Percentiles rank a stretch among this genome's conserved stretches.
Conservation (phyloP, 2,888 invertebrate genomes). For the Pterobdella sp. region DNA sequence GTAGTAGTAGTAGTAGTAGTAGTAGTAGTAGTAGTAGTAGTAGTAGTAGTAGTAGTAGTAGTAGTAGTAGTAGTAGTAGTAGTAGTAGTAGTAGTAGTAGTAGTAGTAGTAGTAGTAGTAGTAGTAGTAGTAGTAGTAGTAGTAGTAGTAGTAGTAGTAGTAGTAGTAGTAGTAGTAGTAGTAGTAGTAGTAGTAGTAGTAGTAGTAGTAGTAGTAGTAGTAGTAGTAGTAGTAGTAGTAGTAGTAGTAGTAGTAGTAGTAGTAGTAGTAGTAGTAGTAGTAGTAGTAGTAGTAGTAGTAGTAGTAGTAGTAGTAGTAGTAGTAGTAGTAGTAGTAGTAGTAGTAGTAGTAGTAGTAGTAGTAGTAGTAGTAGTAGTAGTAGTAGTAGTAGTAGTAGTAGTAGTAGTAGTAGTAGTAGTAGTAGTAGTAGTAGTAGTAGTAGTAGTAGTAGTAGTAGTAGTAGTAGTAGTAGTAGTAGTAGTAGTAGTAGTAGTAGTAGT, state of each 20-base stretch:
- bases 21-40: slow-evolving; percentile 33
- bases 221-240: slow-evolving; percentile 9
- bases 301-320: slow-evolving; percentile 26
- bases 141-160: slow-evolving; percentile 33
- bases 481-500: slow-evolving; percentile 16
- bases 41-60: slow-evolving; percentile 32
- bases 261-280: slow-evolving; percentile 30
- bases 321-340: slow-evolving; percentile 26
- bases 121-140: slow-evolving; percentile 33
- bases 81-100: slow-evolving; percentile 33
- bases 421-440: slow-evolving; percentile 13
- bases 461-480: slow-evolving; percentile 12
- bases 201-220: slow-evolving; percentile 4
- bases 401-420: slow-evolving; percentile 10
- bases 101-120: slow-evolving; percentile 32
- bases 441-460: slow-evolving; percentile 11
- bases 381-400: neutral
- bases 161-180: slow-evolving; percentile 31
- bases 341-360: slow-evolving; percentile 25
- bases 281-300: slow-evolving; percentile 28
- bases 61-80: slow-evolving; percentile 32
- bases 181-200: slow-evolving; percentile 10
- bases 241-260: slow-evolving; percentile 31
- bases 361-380: slow-evolving; percentile 13
- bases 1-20: slow-evolving; percentile 24